These are phyloP conservation scores for Dipodomys spectabilis DNA, from an alignment of 2,113 vertebrate genomes.

Conservation along the genomic window DNA sequence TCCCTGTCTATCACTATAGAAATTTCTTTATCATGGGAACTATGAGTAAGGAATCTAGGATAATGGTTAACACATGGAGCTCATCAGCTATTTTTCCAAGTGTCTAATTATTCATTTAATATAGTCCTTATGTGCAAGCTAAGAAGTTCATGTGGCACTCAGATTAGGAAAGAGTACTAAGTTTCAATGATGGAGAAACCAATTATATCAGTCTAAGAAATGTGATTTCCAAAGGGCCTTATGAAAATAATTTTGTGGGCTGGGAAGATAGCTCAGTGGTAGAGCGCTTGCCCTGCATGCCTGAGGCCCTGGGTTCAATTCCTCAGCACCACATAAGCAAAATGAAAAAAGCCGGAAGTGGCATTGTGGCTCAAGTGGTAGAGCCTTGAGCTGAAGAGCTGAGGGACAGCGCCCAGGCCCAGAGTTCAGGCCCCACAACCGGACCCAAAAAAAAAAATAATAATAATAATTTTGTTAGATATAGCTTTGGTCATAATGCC, in stretches of 20 bases:
- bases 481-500: no score
- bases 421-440: no score
- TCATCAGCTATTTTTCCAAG: not conserved
- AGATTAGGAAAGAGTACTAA: conserved; percentile 35
- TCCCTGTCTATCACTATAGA: not conserved
- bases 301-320: no score
- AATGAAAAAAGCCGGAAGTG: no score
- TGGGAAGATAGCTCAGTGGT: no score
- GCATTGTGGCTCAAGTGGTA: no score
- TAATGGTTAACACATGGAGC: not conserved
- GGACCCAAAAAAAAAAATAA: no score
- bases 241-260: not conserved
- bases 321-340: no score
- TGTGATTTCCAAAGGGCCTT: conserved; percentile 1
- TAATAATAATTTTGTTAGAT: no score
- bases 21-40: not conserved
- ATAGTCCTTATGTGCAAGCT: conserved; percentile 2
- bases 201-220: not conserved
- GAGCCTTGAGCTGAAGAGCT: no score
- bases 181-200: not conserved
- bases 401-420: no score
- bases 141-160: conserved; percentile 11
- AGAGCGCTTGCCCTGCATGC: no score
- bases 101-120: conserved; percentile 22
- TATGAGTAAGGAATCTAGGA: not conserved